Evolutionary conservation across 1,140 invertebrate genomes (phyloP).

Genomic region (Drosophila chauvacae): DNA sequence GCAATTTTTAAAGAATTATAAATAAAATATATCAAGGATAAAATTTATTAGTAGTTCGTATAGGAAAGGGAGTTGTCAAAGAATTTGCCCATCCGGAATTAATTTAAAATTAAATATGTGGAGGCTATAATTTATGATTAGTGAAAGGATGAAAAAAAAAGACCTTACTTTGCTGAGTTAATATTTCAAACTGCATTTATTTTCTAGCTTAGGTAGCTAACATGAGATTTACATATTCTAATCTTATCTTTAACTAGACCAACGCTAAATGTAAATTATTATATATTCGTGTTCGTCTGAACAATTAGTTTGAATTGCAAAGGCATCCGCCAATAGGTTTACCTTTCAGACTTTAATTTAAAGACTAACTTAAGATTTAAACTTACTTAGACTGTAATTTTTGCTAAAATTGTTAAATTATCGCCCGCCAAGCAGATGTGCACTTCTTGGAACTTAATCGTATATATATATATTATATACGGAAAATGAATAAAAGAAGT

Average conservation of each 20-base stretch:
- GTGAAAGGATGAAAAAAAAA: neutral
- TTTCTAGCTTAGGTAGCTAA: too few relatives aligned
- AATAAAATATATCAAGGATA: too few relatives aligned
- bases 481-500: neutral
- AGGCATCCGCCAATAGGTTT: neutral
- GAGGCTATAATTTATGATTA: neutral
- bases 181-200: too few relatives aligned
- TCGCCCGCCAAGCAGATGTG: constrained; percentile 1
- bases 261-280: too few relatives aligned
- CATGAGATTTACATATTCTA: too few relatives aligned
- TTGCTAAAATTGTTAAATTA: neutral
- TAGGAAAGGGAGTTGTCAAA: too few relatives aligned
- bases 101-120: neutral
- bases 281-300: too few relatives aligned
- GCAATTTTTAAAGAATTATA: neutral
- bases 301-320: neutral
- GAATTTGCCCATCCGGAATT: too few relatives aligned
- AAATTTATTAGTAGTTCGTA: too few relatives aligned
- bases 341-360: neutral
- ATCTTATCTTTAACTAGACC: too few relatives aligned
- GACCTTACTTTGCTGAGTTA: too few relatives aligned
- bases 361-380: neutral
- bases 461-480: neutral
- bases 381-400: neutral
- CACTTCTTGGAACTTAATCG: neutral